phyloP scores from a whole-genome alignment of 2,113 vertebrate genomes.

The Lamprologus tigripictilis region DNA sequence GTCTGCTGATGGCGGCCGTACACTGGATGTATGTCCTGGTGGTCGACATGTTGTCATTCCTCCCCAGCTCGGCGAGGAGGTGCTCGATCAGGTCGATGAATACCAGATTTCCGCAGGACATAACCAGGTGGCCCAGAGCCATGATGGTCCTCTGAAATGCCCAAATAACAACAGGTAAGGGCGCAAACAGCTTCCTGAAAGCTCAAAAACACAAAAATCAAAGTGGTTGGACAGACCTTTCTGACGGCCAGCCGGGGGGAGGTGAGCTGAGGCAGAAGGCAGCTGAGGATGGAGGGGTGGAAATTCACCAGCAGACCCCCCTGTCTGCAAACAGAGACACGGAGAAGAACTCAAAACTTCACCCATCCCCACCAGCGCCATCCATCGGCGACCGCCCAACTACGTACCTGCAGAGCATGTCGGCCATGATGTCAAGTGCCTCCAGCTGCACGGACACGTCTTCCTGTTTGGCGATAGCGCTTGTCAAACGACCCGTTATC shows the following conservation, averaged over 20 bases:
- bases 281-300: constrained; percentile 98
- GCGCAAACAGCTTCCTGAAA: not conserved
- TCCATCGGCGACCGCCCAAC: not conserved
- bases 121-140: constrained; percentile 96
- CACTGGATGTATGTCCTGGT: constrained; percentile 98
- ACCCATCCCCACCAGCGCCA: not conserved
- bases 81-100: constrained; percentile 98
- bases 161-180: not conserved
- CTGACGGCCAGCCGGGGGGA: constrained; percentile 95
- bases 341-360: not conserved
- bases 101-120: constrained; percentile 98
- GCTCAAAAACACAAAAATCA: not conserved
- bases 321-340: constrained; percentile 74
- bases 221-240: constrained; percentile 62
- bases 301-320: constrained; percentile 98
- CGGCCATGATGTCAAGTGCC: constrained; percentile 98
- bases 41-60: constrained; percentile 98
- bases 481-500: constrained; percentile 95
- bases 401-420: constrained; percentile 88
- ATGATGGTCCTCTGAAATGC: constrained; percentile 87
- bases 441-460: constrained; percentile 97
- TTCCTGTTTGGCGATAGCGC: constrained; percentile 98
- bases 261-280: constrained; percentile 96
- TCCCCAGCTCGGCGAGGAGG: constrained; percentile 90
- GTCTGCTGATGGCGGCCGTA: constrained; percentile 97